phyloP scores from a whole-genome alignment of 2,797 vertebrate species.

The Nannoperca obscura region DNA sequence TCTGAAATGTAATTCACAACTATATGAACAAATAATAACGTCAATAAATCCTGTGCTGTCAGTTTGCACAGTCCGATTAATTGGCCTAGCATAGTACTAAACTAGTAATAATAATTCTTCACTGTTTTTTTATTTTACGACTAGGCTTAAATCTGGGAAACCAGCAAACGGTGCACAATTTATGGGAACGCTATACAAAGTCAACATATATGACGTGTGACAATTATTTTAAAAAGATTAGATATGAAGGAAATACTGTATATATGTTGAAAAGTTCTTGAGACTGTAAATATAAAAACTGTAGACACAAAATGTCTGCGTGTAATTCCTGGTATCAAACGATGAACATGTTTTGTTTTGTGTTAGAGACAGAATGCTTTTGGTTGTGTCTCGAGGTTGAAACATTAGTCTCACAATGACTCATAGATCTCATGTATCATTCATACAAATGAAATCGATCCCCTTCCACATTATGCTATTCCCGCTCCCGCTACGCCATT shows the following conservation, averaged over 20 bases:
- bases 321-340: neutral
- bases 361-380: conserved; percentile 10
- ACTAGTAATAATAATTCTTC: too few species aligned
- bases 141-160: neutral
- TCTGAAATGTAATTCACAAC: neutral
- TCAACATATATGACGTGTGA: neutral
- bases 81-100: neutral
- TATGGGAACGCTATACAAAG: neutral
- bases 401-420: conserved; percentile 39
- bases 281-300: neutral
- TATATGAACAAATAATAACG: neutral
- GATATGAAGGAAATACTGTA: neutral
- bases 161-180: neutral
- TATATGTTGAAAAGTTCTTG: neutral
- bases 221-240: neutral
- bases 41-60: neutral
- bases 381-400: neutral
- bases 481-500: neutral
- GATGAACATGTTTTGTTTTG: neutral
- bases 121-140: too few species aligned
- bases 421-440: conserved; percentile 60
- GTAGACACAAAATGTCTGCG: neutral
- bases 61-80: neutral
- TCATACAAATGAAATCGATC: conserved; percentile 57
- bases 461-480: conserved; percentile 19